Evolutionary conservation across 2,888 invertebrate species (phyloP).

Genomic region (Amphimallon solstitiale): DNA sequence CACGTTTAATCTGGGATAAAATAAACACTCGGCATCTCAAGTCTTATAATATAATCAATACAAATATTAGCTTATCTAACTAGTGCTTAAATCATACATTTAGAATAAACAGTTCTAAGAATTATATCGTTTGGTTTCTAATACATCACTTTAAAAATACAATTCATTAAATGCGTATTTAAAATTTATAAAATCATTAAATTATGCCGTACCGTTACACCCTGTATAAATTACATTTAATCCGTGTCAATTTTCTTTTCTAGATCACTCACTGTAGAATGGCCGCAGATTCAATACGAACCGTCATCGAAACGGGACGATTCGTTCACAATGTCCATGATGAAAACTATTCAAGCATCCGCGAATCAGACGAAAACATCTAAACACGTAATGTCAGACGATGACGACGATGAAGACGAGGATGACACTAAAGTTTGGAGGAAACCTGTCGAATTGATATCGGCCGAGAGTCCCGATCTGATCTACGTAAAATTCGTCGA

Average conservation of each 20-base stretch:
- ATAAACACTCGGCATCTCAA: too few species aligned
- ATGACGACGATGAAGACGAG: conserved; percentile 45
- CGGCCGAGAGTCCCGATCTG: conserved; percentile 53
- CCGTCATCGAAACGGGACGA: conserved; percentile 43
- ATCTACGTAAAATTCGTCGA: conserved; percentile 49
- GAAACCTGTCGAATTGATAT: conserved; percentile 52
- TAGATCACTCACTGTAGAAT: conserved; percentile 60
- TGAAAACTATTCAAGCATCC: conserved; percentile 42
- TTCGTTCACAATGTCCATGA: conserved; percentile 41
- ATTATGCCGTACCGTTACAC: too few species aligned
- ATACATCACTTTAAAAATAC: too few species aligned
- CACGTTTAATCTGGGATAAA: too few species aligned
- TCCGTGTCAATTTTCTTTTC: conserved; percentile 33
- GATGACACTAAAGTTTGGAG: conserved; percentile 24
- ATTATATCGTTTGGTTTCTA: too few species aligned
- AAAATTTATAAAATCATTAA: too few species aligned
- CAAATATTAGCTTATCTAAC: too few species aligned
- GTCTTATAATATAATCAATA: too few species aligned
- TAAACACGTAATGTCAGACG: conserved; percentile 43
- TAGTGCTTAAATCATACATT: too few species aligned
- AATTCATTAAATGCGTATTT: too few species aligned
- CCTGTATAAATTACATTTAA: background rate
- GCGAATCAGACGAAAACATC: background rate
- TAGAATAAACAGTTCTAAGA: too few species aligned
- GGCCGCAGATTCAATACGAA: conserved; percentile 56